Conservation (phyloP, 2,113 vertebrate species). For the Zonotrichia leucophrys region DNA sequence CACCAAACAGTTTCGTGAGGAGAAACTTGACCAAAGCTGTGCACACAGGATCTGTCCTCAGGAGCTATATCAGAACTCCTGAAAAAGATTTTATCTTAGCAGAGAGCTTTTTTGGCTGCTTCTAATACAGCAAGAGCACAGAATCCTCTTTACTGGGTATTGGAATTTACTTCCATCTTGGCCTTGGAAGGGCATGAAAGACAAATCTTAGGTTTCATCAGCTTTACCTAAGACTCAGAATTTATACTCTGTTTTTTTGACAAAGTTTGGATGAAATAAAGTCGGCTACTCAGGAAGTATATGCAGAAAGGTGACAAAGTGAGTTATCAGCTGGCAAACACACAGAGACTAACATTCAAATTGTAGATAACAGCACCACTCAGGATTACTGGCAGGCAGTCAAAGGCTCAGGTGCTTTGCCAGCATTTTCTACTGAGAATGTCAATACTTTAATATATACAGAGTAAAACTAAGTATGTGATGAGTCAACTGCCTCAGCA, state of each 20-base stretch:
- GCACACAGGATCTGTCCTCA: background rate
- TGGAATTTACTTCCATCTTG: background rate
- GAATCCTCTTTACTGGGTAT: background rate
- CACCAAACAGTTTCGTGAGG: background rate
- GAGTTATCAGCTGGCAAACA: conserved; percentile 23
- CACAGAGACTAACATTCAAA: background rate
- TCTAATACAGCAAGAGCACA: background rate
- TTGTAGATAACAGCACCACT: conserved; percentile 14
- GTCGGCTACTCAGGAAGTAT: background rate
- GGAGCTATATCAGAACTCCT: background rate
- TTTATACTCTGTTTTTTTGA: background rate
- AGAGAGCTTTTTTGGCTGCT: background rate
- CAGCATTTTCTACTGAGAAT: background rate
- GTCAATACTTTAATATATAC: background rate
- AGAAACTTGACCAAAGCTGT: background rate
- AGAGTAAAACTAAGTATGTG: background rate
- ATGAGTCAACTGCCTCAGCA: background rate
- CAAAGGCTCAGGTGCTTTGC: background rate
- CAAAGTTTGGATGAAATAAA: conserved; percentile 10
- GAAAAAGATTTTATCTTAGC: background rate
- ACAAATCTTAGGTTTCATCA: background rate
- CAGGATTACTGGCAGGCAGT: background rate
- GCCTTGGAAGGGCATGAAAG: conserved; percentile 14
- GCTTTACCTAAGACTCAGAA: background rate
- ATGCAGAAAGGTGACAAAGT: background rate